Evolutionary conservation across 2,797 vertebrate genomes (phyloP), one percentile per base, ranked within the genome.

Genomic region (Gambusia yucatana): DNA sequence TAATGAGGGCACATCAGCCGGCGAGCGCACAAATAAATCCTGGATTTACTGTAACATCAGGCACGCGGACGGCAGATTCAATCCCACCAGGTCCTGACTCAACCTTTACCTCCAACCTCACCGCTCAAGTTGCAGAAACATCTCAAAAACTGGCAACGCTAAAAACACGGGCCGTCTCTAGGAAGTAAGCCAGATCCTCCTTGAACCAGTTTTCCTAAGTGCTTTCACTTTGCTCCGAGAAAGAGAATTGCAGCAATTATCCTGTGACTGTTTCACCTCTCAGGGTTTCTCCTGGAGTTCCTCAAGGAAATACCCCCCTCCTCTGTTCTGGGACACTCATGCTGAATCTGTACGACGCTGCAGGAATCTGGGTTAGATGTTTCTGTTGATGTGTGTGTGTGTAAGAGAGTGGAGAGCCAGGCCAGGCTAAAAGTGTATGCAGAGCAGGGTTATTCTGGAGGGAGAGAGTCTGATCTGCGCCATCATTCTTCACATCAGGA

Each of bases 231-330:
- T 20, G 77, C 67, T 84, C 72, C n/a, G 30, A 67, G 48, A 81
- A 52, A 78, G 47, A 79, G 50, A 78, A 71, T 80, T 83, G 77
- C 85, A 77, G 85, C 79, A 84, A 86, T 82, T 86, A 88, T 84
- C 85, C 74, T 77, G 86, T 67, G 83, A 88, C 87, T 82, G 82
- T 87, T 90, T 87, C 82, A 89, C 86, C 86, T 91, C 80, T 84
- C 86, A 82, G 84, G 82, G 89, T 75, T 90, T 87, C 87, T 93
- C 82, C 86, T 82, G 86, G 90, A 85, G 83, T 87, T 89, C 90
- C 88, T 90, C 84, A 82, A 94, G 92, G 89, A 94, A 92, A 94
- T 83, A 89, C 88, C 92, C 87, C 75, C 82, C 82, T 87, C 82
- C 10, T 76, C 80, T 82, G 87, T 81, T 90, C 87, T 89, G 87